These are phyloP conservation scores for Aphelocoma coerulescens DNA, from an alignment of 2,113 vertebrate genomes.

Conservation along the genomic window DNA sequence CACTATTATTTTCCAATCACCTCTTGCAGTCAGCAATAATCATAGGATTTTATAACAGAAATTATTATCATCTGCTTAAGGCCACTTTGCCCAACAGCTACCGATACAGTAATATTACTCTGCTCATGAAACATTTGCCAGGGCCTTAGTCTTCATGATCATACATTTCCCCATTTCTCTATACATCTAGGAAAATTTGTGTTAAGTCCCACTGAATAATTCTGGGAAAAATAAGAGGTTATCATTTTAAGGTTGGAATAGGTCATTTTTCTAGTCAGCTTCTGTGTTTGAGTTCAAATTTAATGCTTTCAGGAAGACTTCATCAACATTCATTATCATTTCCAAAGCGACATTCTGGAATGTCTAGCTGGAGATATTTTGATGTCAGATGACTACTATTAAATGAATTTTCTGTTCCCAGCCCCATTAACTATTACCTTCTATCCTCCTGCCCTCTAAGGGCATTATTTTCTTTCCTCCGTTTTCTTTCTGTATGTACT, in stretches of 20 bases:
- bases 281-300: not conserved
- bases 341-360: not conserved
- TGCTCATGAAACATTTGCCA: not conserved
- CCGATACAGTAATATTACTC: not conserved
- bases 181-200: not conserved
- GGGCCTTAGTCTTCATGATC: not conserved
- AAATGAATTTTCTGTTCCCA: not conserved
- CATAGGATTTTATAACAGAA: not conserved
- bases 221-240: not conserved
- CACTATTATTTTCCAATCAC: not conserved
- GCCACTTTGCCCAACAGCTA: not conserved
- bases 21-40: not conserved
- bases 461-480: not conserved
- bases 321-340: accelerated
- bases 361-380: not conserved
- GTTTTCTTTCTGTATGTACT: not conserved
- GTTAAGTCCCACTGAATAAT: not conserved
- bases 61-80: not conserved
- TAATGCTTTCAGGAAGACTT: not conserved
- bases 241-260: not conserved
- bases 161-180: not conserved
- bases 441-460: not conserved
- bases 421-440: not conserved
- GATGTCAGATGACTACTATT: not conserved
- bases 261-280: not conserved